Base-by-base conservation (phyloP, 2,888 invertebrate genomes). In the Melinaea menophilus region DNA sequence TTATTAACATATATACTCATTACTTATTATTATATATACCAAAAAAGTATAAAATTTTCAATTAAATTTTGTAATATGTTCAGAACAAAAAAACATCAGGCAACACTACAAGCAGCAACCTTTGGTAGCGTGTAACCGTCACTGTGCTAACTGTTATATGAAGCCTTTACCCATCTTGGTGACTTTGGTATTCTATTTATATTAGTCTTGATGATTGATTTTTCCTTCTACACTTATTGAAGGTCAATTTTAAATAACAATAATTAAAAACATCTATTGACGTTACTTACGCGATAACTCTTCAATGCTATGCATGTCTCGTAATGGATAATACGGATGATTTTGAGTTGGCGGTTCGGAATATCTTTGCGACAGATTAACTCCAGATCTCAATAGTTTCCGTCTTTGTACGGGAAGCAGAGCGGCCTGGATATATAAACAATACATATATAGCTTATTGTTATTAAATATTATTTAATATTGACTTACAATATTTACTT, bases 291-390 rank as follows among this genome's bases (percentile, higher is more conserved):
- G 91, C 65, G 91, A 91, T 41, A 91, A 78, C 78, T 91, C 91
- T 68, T 91, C 91, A 71, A 91, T 91, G 72, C 91, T 91, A 64
- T 91, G 91, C 91, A 91, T 91, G 68, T 91, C 90, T 58, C 91
- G 80, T 5, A 91, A 77, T 3, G 91, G 91, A 67, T 90, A 88
- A 62, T 91, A 91, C 0, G 91, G 90, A 71, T 86, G 89, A 63
- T 84, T 90, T 71, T 91, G 88, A 62, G 72, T 92, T 0, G 93
- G 92, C 12, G 93, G 93, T 72, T 93, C 93, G 11, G 93, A 93
- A 75, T 93, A 93, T 56, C 93, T 82, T 74, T 93, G 93, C 47
- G 92, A 91, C 12, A 88, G 76, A 71, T 82, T 90, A 34, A 84
- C 78, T 48, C 88, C 87, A 3, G 88, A 86, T 73, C 87, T 78